Evolutionary conservation across 2,888 invertebrate genomes (phyloP).

Genomic region (Orchesella flavescens): DNA sequence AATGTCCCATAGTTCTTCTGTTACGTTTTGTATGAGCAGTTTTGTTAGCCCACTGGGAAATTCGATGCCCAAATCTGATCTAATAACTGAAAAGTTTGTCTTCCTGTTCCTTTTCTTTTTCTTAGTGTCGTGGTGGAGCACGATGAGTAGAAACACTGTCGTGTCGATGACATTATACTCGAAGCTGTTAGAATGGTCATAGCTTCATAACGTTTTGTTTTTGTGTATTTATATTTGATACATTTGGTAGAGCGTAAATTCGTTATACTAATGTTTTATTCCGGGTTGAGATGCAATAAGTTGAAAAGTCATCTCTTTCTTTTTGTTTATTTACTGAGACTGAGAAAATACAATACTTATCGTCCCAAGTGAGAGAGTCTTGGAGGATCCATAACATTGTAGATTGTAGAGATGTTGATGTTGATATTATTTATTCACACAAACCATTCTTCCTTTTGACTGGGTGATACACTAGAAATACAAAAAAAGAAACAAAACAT

Average conservation of each 20-base stretch:
- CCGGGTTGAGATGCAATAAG: too few relatives aligned
- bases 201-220: neutral
- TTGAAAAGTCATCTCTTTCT: too few relatives aligned
- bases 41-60: conserved; percentile 50
- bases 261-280: too few relatives aligned
- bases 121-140: neutral
- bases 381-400: neutral
- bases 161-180: conserved; percentile 1
- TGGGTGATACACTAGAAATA: conserved; percentile 71
- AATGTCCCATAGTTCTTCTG: too few relatives aligned
- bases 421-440: conserved; percentile 65
- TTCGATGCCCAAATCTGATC: conserved; percentile 43
- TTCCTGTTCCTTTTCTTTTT: neutral
- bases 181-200: neutral
- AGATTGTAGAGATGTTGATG: conserved; percentile 24
- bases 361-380: neutral
- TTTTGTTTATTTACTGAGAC: too few relatives aligned
- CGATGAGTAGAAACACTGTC: neutral
- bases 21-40: too few relatives aligned
- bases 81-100: conserved; percentile 51
- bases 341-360: too few relatives aligned
- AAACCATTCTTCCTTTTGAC: conserved; percentile 72
- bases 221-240: neutral
- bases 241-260: too few relatives aligned
- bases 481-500: neutral